A percentile compares a stretch with the other conserved stretches of the same genome.
These are phyloP conservation scores for Egretta garzetta DNA, from an alignment of 2,113 vertebrate genomes.

Conservation along the genomic window DNA sequence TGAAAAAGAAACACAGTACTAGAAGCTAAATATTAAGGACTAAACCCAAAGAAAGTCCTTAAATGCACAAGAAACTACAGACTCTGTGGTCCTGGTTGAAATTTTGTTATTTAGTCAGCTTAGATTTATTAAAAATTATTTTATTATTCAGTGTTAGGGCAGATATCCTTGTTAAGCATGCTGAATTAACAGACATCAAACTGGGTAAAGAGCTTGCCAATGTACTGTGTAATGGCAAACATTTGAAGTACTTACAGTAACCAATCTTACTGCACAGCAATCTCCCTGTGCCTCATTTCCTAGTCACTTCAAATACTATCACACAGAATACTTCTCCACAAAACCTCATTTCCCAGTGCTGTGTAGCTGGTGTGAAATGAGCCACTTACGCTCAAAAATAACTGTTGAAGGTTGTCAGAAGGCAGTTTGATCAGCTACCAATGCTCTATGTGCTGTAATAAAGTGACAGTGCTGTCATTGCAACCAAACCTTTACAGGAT, in stretches of 20 bases:
- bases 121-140: background rate
- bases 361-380: background rate
- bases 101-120: background rate
- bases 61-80: background rate
- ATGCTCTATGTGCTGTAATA: background rate
- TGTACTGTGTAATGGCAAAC: background rate
- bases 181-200: background rate
- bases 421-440: background rate
- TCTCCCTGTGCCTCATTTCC: background rate
- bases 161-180: background rate
- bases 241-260: background rate
- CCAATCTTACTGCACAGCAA: background rate
- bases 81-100: background rate
- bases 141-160: background rate
- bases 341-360: background rate
- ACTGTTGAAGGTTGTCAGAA: background rate
- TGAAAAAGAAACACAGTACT: background rate
- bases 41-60: background rate
- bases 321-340: background rate
- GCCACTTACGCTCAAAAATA: constrained; percentile 11
- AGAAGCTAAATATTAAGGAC: background rate
- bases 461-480: background rate
- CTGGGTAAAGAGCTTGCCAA: background rate
- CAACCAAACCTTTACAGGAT: background rate
- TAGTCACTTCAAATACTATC: constrained; percentile 17